phyloP scores from a whole-genome alignment of 2,888 invertebrate genomes.

The Monopis laevigella region DNA sequence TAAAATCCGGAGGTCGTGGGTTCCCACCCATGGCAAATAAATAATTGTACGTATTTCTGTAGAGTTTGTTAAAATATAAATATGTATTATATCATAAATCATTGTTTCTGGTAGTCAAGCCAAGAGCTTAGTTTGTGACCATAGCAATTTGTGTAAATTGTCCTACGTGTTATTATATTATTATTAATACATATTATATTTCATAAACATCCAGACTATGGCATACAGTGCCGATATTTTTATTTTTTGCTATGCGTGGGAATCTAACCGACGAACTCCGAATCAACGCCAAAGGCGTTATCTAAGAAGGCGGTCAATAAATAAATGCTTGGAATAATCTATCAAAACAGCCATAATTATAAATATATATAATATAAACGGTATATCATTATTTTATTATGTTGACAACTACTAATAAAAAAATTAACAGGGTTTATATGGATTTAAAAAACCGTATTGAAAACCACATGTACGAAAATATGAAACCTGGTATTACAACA shows the following conservation, averaged over 20 bases:
- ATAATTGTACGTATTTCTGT: no score
- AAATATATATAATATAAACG: not conserved
- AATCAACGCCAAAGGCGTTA: not conserved
- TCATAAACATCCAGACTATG: no score
- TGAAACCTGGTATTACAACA: conserved; percentile 10
- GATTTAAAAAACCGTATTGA: conserved; percentile 3
- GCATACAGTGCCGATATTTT: no score
- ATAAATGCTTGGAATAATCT: not conserved
- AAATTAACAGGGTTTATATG: conserved; percentile 2
- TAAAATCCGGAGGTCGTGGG: no score
- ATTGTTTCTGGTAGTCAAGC: no score
- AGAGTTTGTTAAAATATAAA: no score
- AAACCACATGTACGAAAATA: not conserved
- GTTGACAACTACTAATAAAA: not conserved
- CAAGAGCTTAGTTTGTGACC: no score
- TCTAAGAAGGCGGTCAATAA: not conserved
- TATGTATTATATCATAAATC: no score
- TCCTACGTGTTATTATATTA: not conserved
- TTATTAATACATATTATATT: not conserved
- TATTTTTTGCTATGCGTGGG: not conserved
- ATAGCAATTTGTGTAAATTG: no score
- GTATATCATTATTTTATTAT: not conserved
- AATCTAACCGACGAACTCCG: not conserved
- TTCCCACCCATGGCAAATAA: no score
- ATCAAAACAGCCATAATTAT: not conserved